Percentiles rank a stretch among this genome's conserved stretches.
These are phyloP conservation scores for Drosophila elegans DNA, from an alignment of 1,140 invertebrate genomes.

Conservation along the genomic window DNA sequence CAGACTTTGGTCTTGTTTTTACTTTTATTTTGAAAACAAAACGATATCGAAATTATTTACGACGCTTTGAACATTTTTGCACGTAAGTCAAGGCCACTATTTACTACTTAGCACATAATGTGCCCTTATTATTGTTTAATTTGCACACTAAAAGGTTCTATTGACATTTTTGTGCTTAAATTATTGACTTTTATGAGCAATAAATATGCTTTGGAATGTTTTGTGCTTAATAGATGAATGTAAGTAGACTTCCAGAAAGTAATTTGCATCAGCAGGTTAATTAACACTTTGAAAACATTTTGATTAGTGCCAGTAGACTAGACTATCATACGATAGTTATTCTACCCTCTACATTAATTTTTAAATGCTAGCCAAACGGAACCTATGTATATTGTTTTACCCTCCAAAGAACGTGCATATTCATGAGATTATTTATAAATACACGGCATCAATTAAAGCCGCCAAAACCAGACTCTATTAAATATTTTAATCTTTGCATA, in stretches of 20 bases:
- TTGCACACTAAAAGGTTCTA: conserved; percentile 28
- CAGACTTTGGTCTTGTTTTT: conserved; percentile 12
- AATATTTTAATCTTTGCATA: conserved; percentile 46
- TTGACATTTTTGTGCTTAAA: conserved; percentile 29
- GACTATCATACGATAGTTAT: conserved; percentile 16
- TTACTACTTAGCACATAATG: conserved; percentile 41
- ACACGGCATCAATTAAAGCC: conserved; percentile 44
- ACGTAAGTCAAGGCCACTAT: conserved; percentile 55
- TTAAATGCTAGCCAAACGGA: conserved; percentile 2
- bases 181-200: conserved; percentile 9
- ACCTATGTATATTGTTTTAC: conserved; percentile 16
- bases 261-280: neutral
- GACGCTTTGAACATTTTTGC: conserved; percentile 55
- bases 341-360: neutral
- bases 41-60: conserved; percentile 25
- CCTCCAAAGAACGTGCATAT: conserved; percentile 38
- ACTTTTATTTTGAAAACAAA: conserved; percentile 6
- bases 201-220: conserved; percentile 19
- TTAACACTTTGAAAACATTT: conserved; percentile 10
- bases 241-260: neutral
- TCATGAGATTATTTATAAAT: conserved; percentile 46
- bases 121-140: conserved; percentile 10
- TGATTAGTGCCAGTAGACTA: neutral
- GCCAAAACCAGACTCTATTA: conserved; percentile 33
- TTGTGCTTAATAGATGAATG: conserved; percentile 2